These are phyloP conservation scores for Apostichopus parvimensis DNA, from an alignment of 35 echinoderm and acorn worm species.

Conservation along the genomic window DNA sequence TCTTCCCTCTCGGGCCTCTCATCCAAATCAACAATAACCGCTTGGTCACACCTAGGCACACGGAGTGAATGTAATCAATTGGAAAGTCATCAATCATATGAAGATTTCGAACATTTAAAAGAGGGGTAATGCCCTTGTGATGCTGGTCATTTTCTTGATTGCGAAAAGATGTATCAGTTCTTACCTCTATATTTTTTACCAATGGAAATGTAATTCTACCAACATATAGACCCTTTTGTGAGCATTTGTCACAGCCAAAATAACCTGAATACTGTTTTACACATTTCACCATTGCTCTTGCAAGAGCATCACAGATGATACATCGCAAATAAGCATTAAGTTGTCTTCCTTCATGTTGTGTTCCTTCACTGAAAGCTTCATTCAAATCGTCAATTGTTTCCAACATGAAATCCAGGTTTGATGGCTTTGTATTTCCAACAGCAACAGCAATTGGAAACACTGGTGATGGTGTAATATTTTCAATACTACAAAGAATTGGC, in stretches of 20 bases:
- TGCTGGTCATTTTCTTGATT: constrained; percentile 45
- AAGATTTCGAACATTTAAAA: not conserved
- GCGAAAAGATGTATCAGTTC: constrained; percentile 59
- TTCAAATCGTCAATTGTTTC: constrained; percentile 35
- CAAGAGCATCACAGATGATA: constrained; percentile 70
- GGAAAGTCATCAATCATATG: constrained; percentile 62
- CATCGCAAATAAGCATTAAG: constrained; percentile 3
- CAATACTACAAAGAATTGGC: too few species aligned
- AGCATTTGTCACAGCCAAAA: constrained; percentile 73
- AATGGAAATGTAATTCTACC: constrained; percentile 73
- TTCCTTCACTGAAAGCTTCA: constrained; percentile 34
- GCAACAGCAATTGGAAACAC: too few species aligned
- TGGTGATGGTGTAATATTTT: too few species aligned
- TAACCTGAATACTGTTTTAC: constrained; percentile 62
- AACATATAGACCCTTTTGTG: constrained; percentile 57
- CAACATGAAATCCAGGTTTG: too few species aligned
- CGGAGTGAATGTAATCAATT: constrained; percentile 72
- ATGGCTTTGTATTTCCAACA: too few species aligned
- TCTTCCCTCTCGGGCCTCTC: constrained; percentile 26
- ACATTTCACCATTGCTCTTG: constrained; percentile 55
- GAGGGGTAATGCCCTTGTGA: constrained; percentile 33
- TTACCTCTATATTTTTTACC: not conserved
- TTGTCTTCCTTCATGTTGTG: not conserved
- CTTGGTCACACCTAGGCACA: constrained; percentile 69
- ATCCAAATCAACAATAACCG: constrained; percentile 68